Base-by-base conservation (phyloP, 1,140 invertebrate genomes). In the Cyphomyrmex costatus region DNA sequence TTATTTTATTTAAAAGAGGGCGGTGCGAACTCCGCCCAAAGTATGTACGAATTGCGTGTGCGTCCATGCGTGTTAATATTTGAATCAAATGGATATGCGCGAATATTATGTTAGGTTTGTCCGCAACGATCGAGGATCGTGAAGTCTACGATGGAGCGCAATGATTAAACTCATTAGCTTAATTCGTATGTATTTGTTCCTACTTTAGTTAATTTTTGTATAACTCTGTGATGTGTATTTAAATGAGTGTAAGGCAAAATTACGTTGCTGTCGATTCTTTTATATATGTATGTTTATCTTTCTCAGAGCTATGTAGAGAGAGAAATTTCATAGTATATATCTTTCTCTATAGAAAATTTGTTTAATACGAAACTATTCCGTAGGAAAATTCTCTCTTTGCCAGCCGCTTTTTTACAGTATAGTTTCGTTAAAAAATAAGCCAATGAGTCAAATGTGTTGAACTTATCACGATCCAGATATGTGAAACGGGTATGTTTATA, bases 61-160 rank as follows among this genome's bases (percentile, higher is more conserved):
- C 30, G n/a, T 51, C 10, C n/a, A 30, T 49, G 14, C 12, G 3
- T 77, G 21, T 49, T 77, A 78, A 61, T 78, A 53, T 63, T 76
- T 77, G 63, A 76, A 74, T 74, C 24, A 30, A 61, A 61, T 46
- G 36, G 27, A 33, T 24, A 16, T 61, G 68, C 21, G 56, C 36
- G 73, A 63, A 14, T 71, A 80, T 68, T 80, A 70, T 46, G 53
- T 68, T 80, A 70, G 30, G 53, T 73, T 73, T 60, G 21, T 53
- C n/a, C 42, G 27, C n/a, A 21, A 24, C 53, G 66, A 82, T 80
- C 65, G 78, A 71, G 65, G 65, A 80, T 80, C 78, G 68, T 60
- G 53, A 83, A 83, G 51, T 46, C n/a, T 83, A 14, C 51, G 79
- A 60, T 82, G 6, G 21, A 71, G 66, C 79, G 30, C 79, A 36